Percentiles rank a stretch among this genome's conserved stretches.
These are phyloP conservation scores for Montipora capricornis DNA, from an alignment of 64 coral and sea anemone species.

Conservation along the genomic window DNA sequence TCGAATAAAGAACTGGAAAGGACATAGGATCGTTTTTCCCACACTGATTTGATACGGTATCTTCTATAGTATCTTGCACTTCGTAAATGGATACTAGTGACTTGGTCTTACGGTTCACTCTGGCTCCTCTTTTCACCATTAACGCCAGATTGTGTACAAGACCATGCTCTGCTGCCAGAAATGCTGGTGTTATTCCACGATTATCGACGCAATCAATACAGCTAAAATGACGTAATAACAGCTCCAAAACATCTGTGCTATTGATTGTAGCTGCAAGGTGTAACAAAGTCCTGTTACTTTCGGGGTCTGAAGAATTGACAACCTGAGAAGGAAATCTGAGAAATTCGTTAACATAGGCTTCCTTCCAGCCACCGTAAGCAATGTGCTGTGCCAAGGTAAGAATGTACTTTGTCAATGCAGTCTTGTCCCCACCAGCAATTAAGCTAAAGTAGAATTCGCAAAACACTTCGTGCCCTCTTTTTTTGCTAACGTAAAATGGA, in stretches of 20 bases:
- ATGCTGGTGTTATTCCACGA: conserved; percentile 63
- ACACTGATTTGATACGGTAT: not conserved
- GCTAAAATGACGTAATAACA: conserved; percentile 29
- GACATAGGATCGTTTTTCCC: not conserved
- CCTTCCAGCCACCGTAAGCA: conserved; percentile 1
- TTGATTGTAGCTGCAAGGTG: conserved; percentile 65
- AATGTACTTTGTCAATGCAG: not conserved
- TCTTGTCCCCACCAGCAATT: not conserved
- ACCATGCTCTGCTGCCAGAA: conserved; percentile 62
- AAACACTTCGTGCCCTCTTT: conserved; percentile 53
- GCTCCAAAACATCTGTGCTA: conserved; percentile 35
- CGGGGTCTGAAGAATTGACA: conserved; percentile 37
- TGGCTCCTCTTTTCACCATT: conserved; percentile 55
- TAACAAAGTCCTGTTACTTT: conserved; percentile 44
- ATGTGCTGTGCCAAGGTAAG: conserved; percentile 55
- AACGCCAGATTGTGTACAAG: conserved; percentile 37
- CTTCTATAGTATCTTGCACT: not conserved
- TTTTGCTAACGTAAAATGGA: conserved; percentile 65
- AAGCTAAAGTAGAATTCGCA: conserved; percentile 60
- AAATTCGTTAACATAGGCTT: conserved; percentile 51
- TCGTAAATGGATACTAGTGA: not conserved
- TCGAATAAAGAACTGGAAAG: not conserved
- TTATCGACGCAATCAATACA: conserved; percentile 25
- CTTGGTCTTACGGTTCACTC: conserved; percentile 22
- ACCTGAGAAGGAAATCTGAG: conserved; percentile 54